Conservation (phyloP, 1,140 invertebrate species). For the Saccostrea echinata region DNA sequence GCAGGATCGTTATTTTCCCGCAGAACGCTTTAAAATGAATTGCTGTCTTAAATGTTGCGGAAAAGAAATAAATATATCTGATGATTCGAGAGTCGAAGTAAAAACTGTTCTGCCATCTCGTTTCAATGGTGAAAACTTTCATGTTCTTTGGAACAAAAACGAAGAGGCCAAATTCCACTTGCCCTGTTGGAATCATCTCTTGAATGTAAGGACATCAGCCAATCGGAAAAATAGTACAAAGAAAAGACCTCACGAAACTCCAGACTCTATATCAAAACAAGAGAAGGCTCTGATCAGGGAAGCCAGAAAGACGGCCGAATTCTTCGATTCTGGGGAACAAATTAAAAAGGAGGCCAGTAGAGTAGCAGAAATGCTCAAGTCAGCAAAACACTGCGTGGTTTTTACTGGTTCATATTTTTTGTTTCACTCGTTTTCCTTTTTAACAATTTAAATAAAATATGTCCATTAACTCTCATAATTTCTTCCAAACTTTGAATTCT, state of each 20-base stretch:
- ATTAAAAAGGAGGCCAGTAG: conserved; percentile 61
- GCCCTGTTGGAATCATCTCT: conserved; percentile 62
- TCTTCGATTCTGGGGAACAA: conserved; percentile 64
- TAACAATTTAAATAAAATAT: too few relatives aligned
- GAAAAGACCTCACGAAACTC: neutral
- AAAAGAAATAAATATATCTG: neutral
- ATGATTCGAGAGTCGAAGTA: conserved; percentile 57
- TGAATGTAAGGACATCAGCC: conserved; percentile 27
- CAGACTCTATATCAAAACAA: conserved; percentile 53
- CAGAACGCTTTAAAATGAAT: neutral
- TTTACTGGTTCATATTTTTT: conserved; percentile 72
- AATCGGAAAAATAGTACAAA: conserved; percentile 12
- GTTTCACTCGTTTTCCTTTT: too few relatives aligned
- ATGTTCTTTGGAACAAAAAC: conserved; percentile 62
- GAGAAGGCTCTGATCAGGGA: conserved; percentile 70
- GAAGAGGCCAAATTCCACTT: conserved; percentile 69
- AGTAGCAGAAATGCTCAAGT: conserved; percentile 64
- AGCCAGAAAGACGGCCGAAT: conserved; percentile 70
- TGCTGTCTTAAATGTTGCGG: conserved; percentile 57
- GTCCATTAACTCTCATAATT: too few relatives aligned
- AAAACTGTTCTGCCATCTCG: conserved; percentile 67
- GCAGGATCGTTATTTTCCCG: neutral
- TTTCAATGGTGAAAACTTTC: conserved; percentile 43
- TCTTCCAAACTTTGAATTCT: too few relatives aligned
- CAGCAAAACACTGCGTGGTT: conserved; percentile 69